These are phyloP conservation scores for Nysson spinosus DNA, from an alignment of 2,888 invertebrate genomes.

Conservation along the genomic window DNA sequence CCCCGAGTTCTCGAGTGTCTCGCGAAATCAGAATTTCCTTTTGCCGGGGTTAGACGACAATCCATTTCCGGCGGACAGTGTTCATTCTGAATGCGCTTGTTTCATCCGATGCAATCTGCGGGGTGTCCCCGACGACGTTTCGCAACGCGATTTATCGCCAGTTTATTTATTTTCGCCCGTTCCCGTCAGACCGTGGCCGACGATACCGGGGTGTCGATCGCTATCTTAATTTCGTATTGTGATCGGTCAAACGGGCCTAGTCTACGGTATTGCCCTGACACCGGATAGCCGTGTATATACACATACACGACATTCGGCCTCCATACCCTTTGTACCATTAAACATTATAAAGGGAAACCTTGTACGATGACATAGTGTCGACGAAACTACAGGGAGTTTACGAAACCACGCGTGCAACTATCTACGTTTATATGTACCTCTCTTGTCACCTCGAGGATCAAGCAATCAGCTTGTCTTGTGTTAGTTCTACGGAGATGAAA, in stretches of 20 bases:
- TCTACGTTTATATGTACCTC: slow-evolving; percentile 1
- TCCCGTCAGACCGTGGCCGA: slow-evolving; percentile 37
- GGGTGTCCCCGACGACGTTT: slow-evolving; percentile 47
- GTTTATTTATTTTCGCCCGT: slow-evolving; percentile 65
- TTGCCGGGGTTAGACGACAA: slow-evolving; percentile 12
- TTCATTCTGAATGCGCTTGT: slow-evolving; percentile 37
- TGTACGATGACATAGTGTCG: slow-evolving; percentile 47
- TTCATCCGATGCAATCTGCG: slow-evolving; percentile 40
- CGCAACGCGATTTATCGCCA: slow-evolving; percentile 62
- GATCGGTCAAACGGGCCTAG: slow-evolving; percentile 57
- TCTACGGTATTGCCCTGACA: slow-evolving; percentile 29
- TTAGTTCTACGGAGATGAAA: slow-evolving; percentile 18
- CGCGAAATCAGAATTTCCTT: slow-evolving; percentile 20
- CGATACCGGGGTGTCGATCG: slow-evolving; percentile 65
- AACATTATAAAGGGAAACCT: slow-evolving; percentile 27
- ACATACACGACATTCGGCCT: slow-evolving; percentile 41
- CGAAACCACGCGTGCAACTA: slow-evolving; percentile 43
- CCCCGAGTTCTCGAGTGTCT: background rate
- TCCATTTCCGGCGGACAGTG: slow-evolving; percentile 21
- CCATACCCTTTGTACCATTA: slow-evolving; percentile 36
- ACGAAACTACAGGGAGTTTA: slow-evolving; percentile 33
- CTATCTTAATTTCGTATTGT: slow-evolving; percentile 73
- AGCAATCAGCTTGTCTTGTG: slow-evolving; percentile 33
- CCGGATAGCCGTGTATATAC: slow-evolving; percentile 25
- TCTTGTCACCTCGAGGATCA: slow-evolving; percentile 21